A percentile compares a stretch with the other conserved stretches of the same genome.
Conservation (phyloP, 1,140 invertebrate genomes). For the Drosophila biarmipes region DNA sequence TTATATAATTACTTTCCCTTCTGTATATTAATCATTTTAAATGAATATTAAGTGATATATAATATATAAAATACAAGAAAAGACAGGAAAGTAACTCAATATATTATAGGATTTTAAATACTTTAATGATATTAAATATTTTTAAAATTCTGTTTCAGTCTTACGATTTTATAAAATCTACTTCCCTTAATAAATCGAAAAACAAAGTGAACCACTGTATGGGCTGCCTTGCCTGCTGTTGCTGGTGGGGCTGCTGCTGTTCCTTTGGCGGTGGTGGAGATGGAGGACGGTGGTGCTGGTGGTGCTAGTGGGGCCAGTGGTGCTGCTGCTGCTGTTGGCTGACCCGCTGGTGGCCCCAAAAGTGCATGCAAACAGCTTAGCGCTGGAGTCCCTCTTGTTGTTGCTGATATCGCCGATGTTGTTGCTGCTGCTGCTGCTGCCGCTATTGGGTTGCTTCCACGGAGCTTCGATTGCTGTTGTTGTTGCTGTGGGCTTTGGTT, state of each 20-base stretch:
- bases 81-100: too few species aligned
- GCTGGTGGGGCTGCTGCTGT: slow-evolving; percentile 21
- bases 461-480: slow-evolving; percentile 48
- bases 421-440: slow-evolving; percentile 22
- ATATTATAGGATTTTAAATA: too few species aligned
- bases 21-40: too few species aligned
- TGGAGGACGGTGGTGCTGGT: slow-evolving; percentile 13
- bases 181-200: too few species aligned
- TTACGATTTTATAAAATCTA: too few species aligned
- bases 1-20: too few species aligned
- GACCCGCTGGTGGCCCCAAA: slow-evolving; percentile 81
- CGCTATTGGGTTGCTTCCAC: slow-evolving; percentile 50
- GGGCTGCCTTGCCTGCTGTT: slow-evolving; percentile 26
- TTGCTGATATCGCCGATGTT: slow-evolving; percentile 15
- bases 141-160: too few species aligned
- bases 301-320: slow-evolving; percentile 35
- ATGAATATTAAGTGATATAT: too few species aligned
- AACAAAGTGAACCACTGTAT: background rate
- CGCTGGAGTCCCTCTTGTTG: slow-evolving; percentile 58
- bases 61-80: too few species aligned
- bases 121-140: too few species aligned
- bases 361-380: slow-evolving; percentile 73
- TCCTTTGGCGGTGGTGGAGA: slow-evolving; percentile 28
- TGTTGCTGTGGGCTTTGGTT: slow-evolving; percentile 40
- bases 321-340: slow-evolving; percentile 66